Conservation (phyloP, 2,113 vertebrate genomes). For the Cettia cetti region DNA sequence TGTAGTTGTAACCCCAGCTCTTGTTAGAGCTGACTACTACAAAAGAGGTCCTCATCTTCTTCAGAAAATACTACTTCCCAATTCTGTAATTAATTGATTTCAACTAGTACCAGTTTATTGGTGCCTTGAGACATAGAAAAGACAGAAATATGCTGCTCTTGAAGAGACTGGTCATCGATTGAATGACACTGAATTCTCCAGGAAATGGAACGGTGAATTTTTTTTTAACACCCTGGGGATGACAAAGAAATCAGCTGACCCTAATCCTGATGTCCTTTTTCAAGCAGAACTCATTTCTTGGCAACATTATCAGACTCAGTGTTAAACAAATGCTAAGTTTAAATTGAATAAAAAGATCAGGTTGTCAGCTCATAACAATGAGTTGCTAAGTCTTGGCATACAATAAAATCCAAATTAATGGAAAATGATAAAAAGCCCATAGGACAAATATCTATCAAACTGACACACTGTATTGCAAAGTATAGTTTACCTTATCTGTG, state of each 20-base stretch:
- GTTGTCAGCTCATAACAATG: conserved; percentile 10
- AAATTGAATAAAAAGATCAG: background rate
- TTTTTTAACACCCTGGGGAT: background rate
- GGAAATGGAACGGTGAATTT: background rate
- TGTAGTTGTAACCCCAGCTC: background rate
- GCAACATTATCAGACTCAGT: background rate
- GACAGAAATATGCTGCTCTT: background rate
- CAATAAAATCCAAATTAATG: conserved; percentile 33
- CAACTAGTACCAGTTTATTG: background rate
- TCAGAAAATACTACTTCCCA: background rate
- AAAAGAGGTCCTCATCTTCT: background rate
- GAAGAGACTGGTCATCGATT: background rate
- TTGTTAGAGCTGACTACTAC: background rate
- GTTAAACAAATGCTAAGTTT: background rate
- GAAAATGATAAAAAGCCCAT: background rate
- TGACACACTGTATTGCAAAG: background rate
- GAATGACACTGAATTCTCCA: background rate
- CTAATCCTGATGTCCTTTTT: background rate
- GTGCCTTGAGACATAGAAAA: background rate
- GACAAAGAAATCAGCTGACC: background rate
- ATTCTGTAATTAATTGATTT: background rate
- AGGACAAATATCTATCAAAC: conserved; percentile 1
- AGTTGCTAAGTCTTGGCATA: background rate
- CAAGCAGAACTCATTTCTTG: background rate
- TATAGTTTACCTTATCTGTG: background rate